Base-by-base conservation (phyloP, 1,140 invertebrate genomes). In the Wasmannia auropunctata region DNA sequence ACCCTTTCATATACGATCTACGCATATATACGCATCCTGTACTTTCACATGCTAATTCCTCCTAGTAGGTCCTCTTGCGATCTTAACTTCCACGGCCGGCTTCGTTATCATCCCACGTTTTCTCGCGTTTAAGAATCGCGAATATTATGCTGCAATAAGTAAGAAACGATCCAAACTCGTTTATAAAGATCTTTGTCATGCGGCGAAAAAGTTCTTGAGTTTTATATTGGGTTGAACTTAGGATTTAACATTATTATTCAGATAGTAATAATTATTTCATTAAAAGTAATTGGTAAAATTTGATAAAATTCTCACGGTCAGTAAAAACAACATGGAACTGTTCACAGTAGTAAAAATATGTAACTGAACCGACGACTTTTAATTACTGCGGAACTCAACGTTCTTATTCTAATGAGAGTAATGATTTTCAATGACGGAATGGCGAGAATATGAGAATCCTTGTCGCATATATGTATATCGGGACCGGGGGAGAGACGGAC, bases 41-140 rank as follows among this genome's bases (percentile, higher is more conserved):
- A 88, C 76, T 89, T 89, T 76, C 22, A 14, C 49, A 51, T 60
- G 40, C 49, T 89, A 88, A 88, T 88, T 88, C 49, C 51, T 49
- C 40, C 8, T 40, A 43, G 10, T 40, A 7, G 40, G 31, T 37
- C 25, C 54, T 46, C 72, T 58, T 56, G 19, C 70, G 37, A 43
- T 31, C 37, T 43, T 43, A 51, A 51, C 16, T 54, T 37, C 46
- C 0, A 28, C 43, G 22, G 2, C 37, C 11, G 34, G 34, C 49
- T 87, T 62, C 63, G 40, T 86, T 28, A 16, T 14, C 22, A 25
- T 67, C 22, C 7, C 40, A n/a, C 14, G 19, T 10, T 72, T 81
- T 40, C 31, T 63, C 28, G 6, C 65, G 11, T 28, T 25, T 25
- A 37, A 56, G 11, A 81, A 56, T 70, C 19, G 28, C n/a, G n/a